Conservation (phyloP, 2,797 vertebrate species). For the Acrocephalus scirpaceus region DNA sequence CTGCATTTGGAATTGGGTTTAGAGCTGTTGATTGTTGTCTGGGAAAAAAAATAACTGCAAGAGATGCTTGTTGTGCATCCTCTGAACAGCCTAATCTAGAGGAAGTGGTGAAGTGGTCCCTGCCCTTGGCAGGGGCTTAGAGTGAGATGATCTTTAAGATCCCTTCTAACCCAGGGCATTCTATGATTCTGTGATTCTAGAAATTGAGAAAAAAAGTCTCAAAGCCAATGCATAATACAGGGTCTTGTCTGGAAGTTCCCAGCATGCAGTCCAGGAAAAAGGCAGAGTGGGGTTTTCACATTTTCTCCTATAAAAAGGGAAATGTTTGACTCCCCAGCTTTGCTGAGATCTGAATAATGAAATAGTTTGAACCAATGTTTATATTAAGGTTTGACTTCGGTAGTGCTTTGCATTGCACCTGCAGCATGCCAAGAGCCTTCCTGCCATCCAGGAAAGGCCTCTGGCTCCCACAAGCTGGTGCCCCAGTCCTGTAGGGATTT, state of each 20-base stretch:
- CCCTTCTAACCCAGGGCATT: background rate
- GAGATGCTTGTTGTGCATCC: background rate
- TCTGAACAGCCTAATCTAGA: background rate
- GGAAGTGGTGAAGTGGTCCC: background rate
- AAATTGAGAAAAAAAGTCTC: background rate
- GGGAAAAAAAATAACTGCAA: background rate
- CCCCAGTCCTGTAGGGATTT: background rate
- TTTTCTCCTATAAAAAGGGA: background rate
- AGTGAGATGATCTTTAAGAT: background rate
- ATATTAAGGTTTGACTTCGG: background rate
- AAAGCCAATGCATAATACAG: background rate
- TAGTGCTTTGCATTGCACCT: background rate
- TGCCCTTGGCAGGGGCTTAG: background rate
- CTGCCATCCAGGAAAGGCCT: background rate
- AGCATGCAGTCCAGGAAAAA: background rate
- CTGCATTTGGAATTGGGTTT: background rate
- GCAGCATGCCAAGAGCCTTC: background rate
- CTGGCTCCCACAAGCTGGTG: background rate
- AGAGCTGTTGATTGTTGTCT: background rate
- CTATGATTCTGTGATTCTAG: background rate
- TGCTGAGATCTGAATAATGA: background rate
- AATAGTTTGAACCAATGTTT: background rate
- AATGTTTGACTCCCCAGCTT: background rate
- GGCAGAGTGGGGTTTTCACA: background rate
- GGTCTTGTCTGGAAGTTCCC: background rate